These are phyloP conservation scores for Stenotaenia linearis DNA, from an alignment of 2,888 invertebrate genomes.

Conservation along the genomic window DNA sequence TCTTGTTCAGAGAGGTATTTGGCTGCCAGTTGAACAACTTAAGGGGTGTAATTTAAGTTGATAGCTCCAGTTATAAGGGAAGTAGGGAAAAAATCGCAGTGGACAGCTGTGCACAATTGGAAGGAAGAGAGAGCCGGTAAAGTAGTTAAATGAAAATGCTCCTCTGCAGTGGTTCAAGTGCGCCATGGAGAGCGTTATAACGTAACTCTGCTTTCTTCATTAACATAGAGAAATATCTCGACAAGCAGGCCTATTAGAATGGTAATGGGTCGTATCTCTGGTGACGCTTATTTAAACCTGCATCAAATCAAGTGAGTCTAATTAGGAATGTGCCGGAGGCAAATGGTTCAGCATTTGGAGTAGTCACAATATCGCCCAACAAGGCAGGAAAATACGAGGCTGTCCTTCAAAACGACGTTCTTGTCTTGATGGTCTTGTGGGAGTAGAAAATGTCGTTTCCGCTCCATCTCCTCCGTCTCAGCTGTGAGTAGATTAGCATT, in stretches of 20 bases:
- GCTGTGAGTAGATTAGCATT: slow-evolving; percentile 12
- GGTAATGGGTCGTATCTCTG: background rate
- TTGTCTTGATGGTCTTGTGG: background rate
- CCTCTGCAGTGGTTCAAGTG: background rate
- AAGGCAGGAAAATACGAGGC: background rate
- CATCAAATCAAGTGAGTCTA: slow-evolving; percentile 13
- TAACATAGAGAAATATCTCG: background rate
- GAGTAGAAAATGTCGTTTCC: background rate
- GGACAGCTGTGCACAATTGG: slow-evolving; percentile 15
- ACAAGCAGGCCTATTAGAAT: slow-evolving; percentile 6
- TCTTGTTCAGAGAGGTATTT: background rate
- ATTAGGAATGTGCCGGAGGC: background rate
- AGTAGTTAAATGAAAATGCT: background rate
- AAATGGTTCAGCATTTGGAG: background rate
- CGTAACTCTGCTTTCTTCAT: background rate
- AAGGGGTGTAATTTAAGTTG: background rate
- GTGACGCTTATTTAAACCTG: slow-evolving; percentile 11
- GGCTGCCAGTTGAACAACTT: background rate
- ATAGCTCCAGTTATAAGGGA: background rate
- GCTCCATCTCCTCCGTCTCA: background rate
- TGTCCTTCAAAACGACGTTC: background rate
- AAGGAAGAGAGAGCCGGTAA: background rate
- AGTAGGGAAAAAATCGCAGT: background rate
- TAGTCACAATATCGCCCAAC: background rate
- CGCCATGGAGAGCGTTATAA: slow-evolving; percentile 2